Evolutionary conservation across 2,113 vertebrate genomes (phyloP), one percentile per base, ranked within the genome.

Genomic region (Cyanoramphus novaezelandiae): DNA sequence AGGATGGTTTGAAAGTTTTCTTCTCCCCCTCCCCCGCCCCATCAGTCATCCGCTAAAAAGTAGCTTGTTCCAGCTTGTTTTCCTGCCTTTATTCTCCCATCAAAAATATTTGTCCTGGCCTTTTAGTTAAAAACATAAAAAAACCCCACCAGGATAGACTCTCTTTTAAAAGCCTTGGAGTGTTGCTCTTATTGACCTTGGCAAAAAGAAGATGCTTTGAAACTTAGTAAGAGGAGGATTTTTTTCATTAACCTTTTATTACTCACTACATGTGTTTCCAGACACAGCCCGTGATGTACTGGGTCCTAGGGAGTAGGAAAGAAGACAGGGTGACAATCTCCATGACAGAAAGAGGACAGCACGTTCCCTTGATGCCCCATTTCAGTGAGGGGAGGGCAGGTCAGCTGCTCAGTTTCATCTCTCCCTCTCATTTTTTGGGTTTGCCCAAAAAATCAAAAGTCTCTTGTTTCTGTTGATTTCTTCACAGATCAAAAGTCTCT

Each of bases 181-280:
- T 79, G 25, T 87, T 82, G 28, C 13, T 80, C 17, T 79, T 89
- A 72, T 0, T 94, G 62, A 81, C 33, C 33, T 82, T 92, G 67
- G 35, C 57, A 82, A 85, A 90, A 92, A 76, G 41, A 79, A 75
- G 29, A 15, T 86, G 3, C 24, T 90, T 88, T 86, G 71, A 95
- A 91, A 86, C 47, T 37, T 70, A 59, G 5, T 37, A 37, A 78
- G 10, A 63, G 3, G 17, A 83, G 49, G 29, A 50, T 25, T 90
- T 90, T 82, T 85, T 93, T 82, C 46, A 65, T 92, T 91, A 83
- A 47, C n/a, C 20, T 64, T 76, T 60, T 83, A 39, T 90, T 82
- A 37, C 37, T 82, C 35, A 25, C 17, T 62, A 4, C 9, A 3
- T 60, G 29, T 64, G 33, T 76, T 95, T 79, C 20, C 35, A 71